A percentile compares a stretch with the other conserved stretches of the same genome.
Conservation (phyloP, 2,113 vertebrate species). For the Thunnus maccoyii region DNA sequence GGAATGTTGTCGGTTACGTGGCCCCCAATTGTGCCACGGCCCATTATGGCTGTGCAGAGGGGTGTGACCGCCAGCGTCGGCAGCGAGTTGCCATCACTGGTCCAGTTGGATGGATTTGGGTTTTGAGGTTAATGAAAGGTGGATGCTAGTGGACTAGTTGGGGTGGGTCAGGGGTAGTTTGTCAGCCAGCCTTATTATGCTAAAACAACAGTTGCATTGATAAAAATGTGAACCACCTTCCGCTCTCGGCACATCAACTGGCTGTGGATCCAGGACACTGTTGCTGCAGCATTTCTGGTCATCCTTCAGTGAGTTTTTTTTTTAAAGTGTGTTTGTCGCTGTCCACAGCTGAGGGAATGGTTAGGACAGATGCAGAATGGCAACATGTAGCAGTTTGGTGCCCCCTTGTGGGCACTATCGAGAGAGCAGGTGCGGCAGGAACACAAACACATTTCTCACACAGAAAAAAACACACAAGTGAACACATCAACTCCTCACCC, state of each 20-base stretch:
- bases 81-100: constrained; percentile 63
- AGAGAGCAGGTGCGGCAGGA: neutral
- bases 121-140: constrained; percentile 80
- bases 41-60: constrained; percentile 80
- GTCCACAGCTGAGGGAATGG: constrained; percentile 32
- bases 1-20: constrained; percentile 67
- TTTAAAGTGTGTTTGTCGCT: constrained; percentile 36
- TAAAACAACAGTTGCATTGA: constrained; percentile 68
- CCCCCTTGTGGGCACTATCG: constrained; percentile 55
- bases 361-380: neutral
- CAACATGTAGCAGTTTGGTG: constrained; percentile 64
- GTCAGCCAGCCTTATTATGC: constrained; percentile 55
- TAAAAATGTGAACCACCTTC: constrained; percentile 32
- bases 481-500: constrained; percentile 21
- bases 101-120: constrained; percentile 84
- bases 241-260: constrained; percentile 52
- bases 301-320: constrained; percentile 62
- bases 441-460: neutral
- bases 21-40: constrained; percentile 62
- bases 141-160: constrained; percentile 51
- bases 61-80: constrained; percentile 78
- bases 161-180: constrained; percentile 38
- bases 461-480: neutral
- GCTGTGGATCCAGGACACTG: constrained; percentile 42
- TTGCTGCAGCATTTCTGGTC: constrained; percentile 55